Evolutionary conservation across 2,113 vertebrate species (phyloP).

Genomic region (Capreolus pygargus): DNA sequence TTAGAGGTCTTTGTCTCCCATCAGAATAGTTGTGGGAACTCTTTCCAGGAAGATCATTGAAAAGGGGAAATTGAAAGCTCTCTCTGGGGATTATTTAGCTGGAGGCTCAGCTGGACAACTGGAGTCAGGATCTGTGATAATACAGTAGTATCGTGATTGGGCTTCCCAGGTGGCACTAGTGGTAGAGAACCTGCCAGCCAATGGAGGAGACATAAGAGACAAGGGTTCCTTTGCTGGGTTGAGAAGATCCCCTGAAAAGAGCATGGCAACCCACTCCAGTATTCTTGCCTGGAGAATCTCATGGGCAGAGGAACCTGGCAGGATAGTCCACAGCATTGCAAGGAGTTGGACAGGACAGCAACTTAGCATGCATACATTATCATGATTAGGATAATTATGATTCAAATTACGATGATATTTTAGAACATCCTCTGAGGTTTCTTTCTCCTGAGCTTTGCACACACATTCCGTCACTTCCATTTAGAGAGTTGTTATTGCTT

Average conservation of each 20-base stretch:
- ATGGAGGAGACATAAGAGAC: not conserved
- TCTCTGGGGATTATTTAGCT: not conserved
- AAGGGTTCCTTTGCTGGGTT: not conserved
- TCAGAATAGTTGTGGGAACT: not conserved
- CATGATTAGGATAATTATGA: not conserved
- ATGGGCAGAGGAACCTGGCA: not conserved
- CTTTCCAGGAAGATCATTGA: not conserved
- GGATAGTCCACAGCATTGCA: not conserved
- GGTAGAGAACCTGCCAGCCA: not conserved
- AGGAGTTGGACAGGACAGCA: not conserved
- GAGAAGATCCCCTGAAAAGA: not conserved
- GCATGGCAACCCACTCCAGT: not conserved
- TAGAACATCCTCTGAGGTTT: not conserved
- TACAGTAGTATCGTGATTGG: not conserved
- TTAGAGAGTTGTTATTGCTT: not conserved
- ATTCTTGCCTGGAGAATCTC: not conserved
- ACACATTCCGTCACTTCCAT: not conserved
- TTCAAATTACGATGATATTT: not conserved
- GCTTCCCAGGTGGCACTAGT: not conserved
- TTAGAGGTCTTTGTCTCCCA: not conserved
- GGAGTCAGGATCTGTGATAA: too few relatives aligned
- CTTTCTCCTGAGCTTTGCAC: not conserved
- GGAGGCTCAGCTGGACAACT: not conserved
- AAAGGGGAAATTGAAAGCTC: not conserved
- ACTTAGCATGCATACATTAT: not conserved